A percentile compares a stretch with the other conserved stretches of the same genome.
These are phyloP conservation scores for Epistrophe grossulariae DNA, from an alignment of 2,888 invertebrate genomes.

Conservation along the genomic window DNA sequence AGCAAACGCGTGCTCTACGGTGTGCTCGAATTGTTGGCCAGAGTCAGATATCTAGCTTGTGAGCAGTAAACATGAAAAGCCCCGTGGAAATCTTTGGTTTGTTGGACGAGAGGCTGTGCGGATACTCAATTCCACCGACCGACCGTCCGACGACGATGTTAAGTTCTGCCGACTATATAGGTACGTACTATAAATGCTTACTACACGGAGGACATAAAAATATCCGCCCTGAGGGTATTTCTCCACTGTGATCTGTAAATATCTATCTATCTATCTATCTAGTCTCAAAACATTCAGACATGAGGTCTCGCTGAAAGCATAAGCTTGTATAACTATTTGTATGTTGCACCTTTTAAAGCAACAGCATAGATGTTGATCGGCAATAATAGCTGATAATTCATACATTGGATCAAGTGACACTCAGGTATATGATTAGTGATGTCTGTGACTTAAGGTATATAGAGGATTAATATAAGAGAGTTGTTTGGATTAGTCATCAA, in stretches of 20 bases:
- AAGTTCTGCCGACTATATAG: constrained; percentile 36
- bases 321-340: constrained; percentile 19
- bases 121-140: background rate
- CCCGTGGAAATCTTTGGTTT: constrained; percentile 53
- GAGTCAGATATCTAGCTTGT: constrained; percentile 32
- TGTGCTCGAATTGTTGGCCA: constrained; percentile 6
- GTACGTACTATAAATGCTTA: constrained; percentile 28
- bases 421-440: constrained; percentile 28
- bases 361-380: constrained; percentile 29
- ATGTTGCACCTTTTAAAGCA: constrained; percentile 44
- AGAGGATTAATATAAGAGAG: constrained; percentile 17
- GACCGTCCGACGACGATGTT: constrained; percentile 34
- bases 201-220: constrained; percentile 60
- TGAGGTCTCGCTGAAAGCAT: constrained; percentile 30
- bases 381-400: constrained; percentile 52
- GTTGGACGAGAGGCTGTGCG: constrained; percentile 16
- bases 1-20: constrained; percentile 67
- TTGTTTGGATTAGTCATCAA: constrained; percentile 47
- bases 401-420: constrained; percentile 53
- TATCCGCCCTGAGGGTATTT: constrained; percentile 56
- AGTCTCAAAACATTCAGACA: constrained; percentile 27
- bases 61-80: constrained; percentile 39
- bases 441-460: constrained; percentile 23
- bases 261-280: background rate
- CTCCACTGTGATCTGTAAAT: constrained; percentile 31